Evolutionary conservation across 2,888 invertebrate species (phyloP).

Genomic region (Cantharis rufa): DNA sequence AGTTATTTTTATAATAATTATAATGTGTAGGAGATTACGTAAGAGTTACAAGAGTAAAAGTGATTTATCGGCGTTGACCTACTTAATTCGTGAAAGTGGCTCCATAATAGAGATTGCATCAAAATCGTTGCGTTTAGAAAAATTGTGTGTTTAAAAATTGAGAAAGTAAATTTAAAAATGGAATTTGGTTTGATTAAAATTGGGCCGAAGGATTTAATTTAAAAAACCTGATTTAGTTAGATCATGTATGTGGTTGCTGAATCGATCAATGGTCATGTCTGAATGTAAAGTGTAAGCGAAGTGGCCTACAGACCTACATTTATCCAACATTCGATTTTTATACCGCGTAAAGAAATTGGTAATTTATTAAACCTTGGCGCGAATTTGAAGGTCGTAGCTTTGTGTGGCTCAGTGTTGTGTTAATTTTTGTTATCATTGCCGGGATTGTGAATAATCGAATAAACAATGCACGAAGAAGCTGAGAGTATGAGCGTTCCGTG

Average conservation of each 20-base stretch:
- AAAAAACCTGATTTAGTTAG: conserved; percentile 53
- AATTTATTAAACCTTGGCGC: conserved; percentile 57
- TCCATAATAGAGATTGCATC: conserved; percentile 16
- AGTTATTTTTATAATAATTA: conserved; percentile 13
- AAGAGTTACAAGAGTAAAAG: conserved; percentile 43
- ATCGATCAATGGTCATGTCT: conserved; percentile 74
- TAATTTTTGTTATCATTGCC: conserved; percentile 55
- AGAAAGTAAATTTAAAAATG: conserved; percentile 13
- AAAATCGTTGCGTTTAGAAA: conserved; percentile 11
- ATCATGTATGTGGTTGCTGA: conserved; percentile 68
- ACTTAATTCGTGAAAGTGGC: conserved; percentile 48
- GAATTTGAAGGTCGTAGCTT: conserved; percentile 56
- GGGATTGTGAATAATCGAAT: conserved; percentile 54
- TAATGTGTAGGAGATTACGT: conserved; percentile 41
- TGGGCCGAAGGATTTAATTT: conserved; percentile 58
- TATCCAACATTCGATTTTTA: conserved; percentile 68
- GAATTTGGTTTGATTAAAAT: not conserved
- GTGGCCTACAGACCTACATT: conserved; percentile 91
- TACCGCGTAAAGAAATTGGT: conserved; percentile 57
- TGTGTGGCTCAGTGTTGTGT: conserved; percentile 54
- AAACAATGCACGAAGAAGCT: conserved; percentile 72
- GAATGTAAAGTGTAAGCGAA: conserved; percentile 83
- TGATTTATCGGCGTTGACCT: conserved; percentile 49
- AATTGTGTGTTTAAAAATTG: conserved; percentile 19
- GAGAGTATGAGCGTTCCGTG: conserved; percentile 70